These are phyloP conservation scores for Chloroceryle inda DNA, from an alignment of 2,797 vertebrate genomes.

Conservation along the genomic window DNA sequence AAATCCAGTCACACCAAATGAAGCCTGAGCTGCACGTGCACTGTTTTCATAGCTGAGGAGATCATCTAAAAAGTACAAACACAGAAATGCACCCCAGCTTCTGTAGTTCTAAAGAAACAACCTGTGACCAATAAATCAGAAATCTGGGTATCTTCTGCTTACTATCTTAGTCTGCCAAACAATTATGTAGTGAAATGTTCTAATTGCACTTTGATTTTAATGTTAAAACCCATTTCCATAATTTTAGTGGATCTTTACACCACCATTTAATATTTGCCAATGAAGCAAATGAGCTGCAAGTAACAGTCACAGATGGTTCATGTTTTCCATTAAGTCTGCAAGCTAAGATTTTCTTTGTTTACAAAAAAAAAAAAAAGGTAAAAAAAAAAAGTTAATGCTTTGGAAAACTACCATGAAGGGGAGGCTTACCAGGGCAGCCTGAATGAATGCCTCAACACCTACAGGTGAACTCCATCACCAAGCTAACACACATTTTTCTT, in stretches of 20 bases:
- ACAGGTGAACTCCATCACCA: not conserved
- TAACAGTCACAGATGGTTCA: slow-evolving; percentile 79
- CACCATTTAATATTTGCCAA: slow-evolving; percentile 79
- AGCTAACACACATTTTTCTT: not conserved
- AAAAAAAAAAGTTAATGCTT: not conserved
- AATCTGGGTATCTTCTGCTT: slow-evolving; percentile 57
- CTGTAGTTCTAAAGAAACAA: slow-evolving; percentile 61
- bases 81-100: not conserved
- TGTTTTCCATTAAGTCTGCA: slow-evolving; percentile 67
- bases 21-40: not conserved
- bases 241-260: slow-evolving; percentile 80
- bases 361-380: not conserved
- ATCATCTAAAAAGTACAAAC: slow-evolving; percentile 14
- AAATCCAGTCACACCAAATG: not conserved
- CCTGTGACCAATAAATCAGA: slow-evolving; percentile 74
- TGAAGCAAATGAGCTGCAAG: slow-evolving; percentile 81
- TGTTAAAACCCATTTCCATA: slow-evolving; percentile 82
- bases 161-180: slow-evolving; percentile 70
- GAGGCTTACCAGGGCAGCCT: not conserved
- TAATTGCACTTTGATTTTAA: slow-evolving; percentile 82
- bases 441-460: not conserved
- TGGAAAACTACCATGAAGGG: not conserved
- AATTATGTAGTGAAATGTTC: slow-evolving; percentile 82
- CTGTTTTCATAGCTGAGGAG: not conserved
- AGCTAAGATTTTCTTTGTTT: slow-evolving; percentile 65